These are phyloP conservation scores for Tenthredo scrophulariae DNA, from an alignment of 2,888 invertebrate genomes.

Conservation along the genomic window DNA sequence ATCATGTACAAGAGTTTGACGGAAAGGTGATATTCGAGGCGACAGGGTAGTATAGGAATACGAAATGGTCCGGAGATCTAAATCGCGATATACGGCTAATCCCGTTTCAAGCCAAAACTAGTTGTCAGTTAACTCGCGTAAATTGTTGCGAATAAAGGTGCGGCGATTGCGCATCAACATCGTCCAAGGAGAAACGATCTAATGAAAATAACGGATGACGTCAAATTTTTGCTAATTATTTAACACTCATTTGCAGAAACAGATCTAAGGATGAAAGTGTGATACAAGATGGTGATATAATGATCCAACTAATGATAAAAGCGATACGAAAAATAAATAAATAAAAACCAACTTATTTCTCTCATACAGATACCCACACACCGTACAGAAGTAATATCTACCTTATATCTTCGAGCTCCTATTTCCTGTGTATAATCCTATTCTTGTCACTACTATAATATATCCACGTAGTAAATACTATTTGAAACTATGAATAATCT, in stretches of 20 bases:
- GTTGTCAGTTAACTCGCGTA: background rate
- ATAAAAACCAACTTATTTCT: no score
- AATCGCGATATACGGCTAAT: background rate
- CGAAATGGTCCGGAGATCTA: background rate
- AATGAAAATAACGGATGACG: background rate
- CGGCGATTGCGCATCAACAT: conserved; percentile 5
- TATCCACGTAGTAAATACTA: background rate
- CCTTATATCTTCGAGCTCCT: background rate
- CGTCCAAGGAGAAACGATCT: background rate
- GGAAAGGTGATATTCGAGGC: background rate
- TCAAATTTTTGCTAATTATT: background rate
- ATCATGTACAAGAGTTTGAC: background rate
- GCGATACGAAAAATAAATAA: no score
- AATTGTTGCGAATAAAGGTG: conserved; percentile 6
- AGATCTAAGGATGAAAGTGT: background rate
- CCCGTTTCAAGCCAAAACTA: background rate
- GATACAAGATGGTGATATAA: background rate
- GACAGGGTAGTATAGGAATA: background rate
- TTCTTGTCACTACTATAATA: background rate
- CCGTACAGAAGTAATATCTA: background rate
- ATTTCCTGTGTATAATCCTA: background rate
- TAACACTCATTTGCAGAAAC: background rate
- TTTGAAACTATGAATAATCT: background rate
- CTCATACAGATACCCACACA: background rate
- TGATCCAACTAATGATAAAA: background rate